Conservation (phyloP, 2,888 invertebrate genomes). For the Euphydryas editha region DNA sequence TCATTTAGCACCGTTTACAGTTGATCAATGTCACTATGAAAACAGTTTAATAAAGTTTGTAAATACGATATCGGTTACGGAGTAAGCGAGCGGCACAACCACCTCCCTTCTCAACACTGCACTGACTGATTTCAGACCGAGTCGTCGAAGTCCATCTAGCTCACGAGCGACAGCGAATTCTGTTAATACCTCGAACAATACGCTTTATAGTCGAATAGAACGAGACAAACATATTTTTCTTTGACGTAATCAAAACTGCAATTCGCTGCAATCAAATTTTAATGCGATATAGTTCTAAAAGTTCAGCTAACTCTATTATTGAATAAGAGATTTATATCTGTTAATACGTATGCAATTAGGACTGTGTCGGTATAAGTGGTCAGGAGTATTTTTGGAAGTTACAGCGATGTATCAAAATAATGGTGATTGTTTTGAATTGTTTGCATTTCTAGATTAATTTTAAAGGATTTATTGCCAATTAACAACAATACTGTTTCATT, state of each 20-base stretch:
- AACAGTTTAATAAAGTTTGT: conserved; percentile 77
- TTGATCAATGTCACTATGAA: conserved; percentile 59
- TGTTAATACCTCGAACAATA: conserved; percentile 58
- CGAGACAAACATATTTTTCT: conserved; percentile 53
- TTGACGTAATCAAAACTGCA: conserved; percentile 54
- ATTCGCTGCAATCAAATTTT: conserved; percentile 61
- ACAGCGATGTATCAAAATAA: conserved; percentile 46
- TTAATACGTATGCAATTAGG: conserved; percentile 43
- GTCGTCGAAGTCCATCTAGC: conserved; percentile 12
- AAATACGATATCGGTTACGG: conserved; percentile 66
- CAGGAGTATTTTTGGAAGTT: conserved; percentile 56
- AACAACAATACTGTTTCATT: neutral
- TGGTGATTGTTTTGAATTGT: conserved; percentile 15
- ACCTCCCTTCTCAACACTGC: conserved; percentile 56
- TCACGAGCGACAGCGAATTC: conserved; percentile 17
- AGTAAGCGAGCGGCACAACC: conserved; percentile 51
- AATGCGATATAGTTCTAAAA: conserved; percentile 59
- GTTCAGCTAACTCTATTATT: conserved; percentile 46
- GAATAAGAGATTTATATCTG: conserved; percentile 38
- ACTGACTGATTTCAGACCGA: conserved; percentile 52
- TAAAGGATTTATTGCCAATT: conserved; percentile 15
- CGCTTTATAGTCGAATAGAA: conserved; percentile 45
- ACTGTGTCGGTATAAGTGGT: conserved; percentile 48
- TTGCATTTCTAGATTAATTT: conserved; percentile 1
- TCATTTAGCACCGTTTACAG: conserved; percentile 39